Evolutionary conservation across 2,888 invertebrate genomes (phyloP), one percentile per base, ranked within the genome.

Genomic region (Hyposoter didymator): DNA sequence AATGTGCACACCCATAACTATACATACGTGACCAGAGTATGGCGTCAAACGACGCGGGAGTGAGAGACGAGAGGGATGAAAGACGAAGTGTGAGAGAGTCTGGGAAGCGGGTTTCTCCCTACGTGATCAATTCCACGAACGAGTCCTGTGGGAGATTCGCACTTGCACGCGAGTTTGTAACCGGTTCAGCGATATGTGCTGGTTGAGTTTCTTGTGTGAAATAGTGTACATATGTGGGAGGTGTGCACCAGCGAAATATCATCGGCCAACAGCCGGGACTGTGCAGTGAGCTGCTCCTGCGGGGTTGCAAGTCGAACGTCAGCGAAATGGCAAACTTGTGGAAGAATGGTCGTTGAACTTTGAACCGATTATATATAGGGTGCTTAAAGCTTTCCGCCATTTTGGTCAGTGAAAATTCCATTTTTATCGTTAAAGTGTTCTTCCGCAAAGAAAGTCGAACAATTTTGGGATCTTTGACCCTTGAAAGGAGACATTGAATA

Each of bases 291-390:
- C 69, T 28, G 22, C 55, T 49, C 55, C 75, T 62, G 47, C 82
- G 52, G 35, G 45, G 76, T 8, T 81, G 84, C 64, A 85, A 83
- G 87, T 84, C 75, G 84, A 88, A 88, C 87, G 88, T 88, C 88
- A 88, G 87, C 87, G 87, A 88, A 88, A 88, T 87, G 84, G 87
- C 88, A 83, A 87, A 88, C 87, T 88, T 83, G 85, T 82, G 83
- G 85, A 87, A 87, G 85, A 88, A 87, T 86, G 78, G 84, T 84
- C 86, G 73, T 72, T 87, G 86, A 88, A 88, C 87, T 88, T 88
- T 88, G 87, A 88, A 84, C 87, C 88, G 80, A 59, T 59, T 28
- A 28, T 87, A 84, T 87, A 84, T 85, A 88, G 85, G 79, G 78
- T 70, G 76, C 75, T 87, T 82, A 80, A 82, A 73, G 76, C 82